A percentile compares a stretch with the other conserved stretches of the same genome.
These are phyloP conservation scores for Emmelina monodactyla DNA, from an alignment of 2,888 invertebrate species.

Conservation along the genomic window DNA sequence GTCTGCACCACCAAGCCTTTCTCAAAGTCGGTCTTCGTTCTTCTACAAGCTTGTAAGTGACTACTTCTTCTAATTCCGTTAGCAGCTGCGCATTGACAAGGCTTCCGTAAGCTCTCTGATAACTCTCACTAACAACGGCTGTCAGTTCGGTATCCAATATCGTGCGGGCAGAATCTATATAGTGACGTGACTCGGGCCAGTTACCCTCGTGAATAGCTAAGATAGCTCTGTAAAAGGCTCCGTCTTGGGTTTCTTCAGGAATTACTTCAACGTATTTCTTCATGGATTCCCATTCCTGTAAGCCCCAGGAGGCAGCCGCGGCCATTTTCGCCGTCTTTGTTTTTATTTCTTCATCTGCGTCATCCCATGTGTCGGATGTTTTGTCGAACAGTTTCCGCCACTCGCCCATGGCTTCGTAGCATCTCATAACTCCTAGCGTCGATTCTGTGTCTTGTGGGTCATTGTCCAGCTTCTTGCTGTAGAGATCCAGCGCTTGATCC, in stretches of 20 bases:
- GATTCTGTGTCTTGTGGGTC: constrained; percentile 78
- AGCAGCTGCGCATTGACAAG: constrained; percentile 98
- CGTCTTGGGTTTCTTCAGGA: constrained; percentile 91
- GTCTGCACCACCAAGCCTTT: constrained; percentile 92
- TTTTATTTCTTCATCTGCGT: constrained; percentile 55
- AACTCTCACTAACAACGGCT: constrained; percentile 94
- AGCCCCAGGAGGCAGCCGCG: constrained; percentile 94
- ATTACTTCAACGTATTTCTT: constrained; percentile 87
- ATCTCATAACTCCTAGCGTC: constrained; percentile 94
- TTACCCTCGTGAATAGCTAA: constrained; percentile 85
- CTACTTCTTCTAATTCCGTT: constrained; percentile 96
- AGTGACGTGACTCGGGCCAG: constrained; percentile 74
- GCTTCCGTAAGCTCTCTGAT: constrained; percentile 91
- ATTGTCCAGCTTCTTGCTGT: constrained; percentile 76
- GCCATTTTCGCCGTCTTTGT: constrained; percentile 86
- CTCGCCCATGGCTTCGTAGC: constrained; percentile 94
- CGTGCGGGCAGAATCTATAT: constrained; percentile 92
- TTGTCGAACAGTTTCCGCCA: constrained; percentile 90
- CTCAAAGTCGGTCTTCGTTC: constrained; percentile 83
- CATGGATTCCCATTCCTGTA: constrained; percentile 94
- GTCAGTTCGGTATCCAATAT: constrained; percentile 94
- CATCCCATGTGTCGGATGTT: constrained; percentile 70
- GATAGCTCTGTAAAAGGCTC: constrained; percentile 94
- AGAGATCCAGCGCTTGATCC: constrained; percentile 93
- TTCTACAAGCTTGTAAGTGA: constrained; percentile 95